phyloP scores from a whole-genome alignment of 2,888 invertebrate genomes.

The Dilophus febrilis region DNA sequence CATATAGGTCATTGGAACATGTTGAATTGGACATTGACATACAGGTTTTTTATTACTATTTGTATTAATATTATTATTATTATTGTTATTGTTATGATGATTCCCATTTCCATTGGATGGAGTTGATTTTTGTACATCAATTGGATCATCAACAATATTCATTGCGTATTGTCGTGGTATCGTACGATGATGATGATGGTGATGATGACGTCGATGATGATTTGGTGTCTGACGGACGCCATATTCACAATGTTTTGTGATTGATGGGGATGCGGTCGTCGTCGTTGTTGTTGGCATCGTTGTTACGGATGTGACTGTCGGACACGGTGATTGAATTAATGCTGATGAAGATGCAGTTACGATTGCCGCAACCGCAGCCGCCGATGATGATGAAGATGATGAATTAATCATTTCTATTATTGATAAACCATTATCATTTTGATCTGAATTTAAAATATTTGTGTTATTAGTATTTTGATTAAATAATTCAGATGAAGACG shows the following conservation, averaged over 20 bases:
- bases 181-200: slow-evolving; percentile 30
- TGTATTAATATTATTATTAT: too few relatives aligned
- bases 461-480: too few relatives aligned
- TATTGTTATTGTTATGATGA: too few relatives aligned
- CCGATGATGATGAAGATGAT: slow-evolving; percentile 5
- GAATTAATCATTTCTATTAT: too few relatives aligned
- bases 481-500: slow-evolving; percentile 16
- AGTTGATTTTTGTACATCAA: too few relatives aligned
- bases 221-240: slow-evolving; percentile 12
- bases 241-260: slow-evolving; percentile 4
- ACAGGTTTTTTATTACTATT: slow-evolving; percentile 23
- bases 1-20: slow-evolving; percentile 32
- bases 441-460: too few relatives aligned
- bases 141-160: slow-evolving; percentile 25
- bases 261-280: slow-evolving; percentile 8
- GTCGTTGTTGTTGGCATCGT: slow-evolving; percentile 10
- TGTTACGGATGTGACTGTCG: slow-evolving; percentile 10
- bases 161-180: slow-evolving; percentile 30
- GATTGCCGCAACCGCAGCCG: slow-evolving; percentile 5
- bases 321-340: slow-evolving; percentile 6
- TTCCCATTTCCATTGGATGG: too few relatives aligned
- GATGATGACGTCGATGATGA: slow-evolving; percentile 22
- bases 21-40: slow-evolving; percentile 31
- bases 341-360: slow-evolving; percentile 6
- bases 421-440: too few relatives aligned